Evolutionary conservation across 2,113 vertebrate species (phyloP).

Genomic region (Rafetus swinhoei): DNA sequence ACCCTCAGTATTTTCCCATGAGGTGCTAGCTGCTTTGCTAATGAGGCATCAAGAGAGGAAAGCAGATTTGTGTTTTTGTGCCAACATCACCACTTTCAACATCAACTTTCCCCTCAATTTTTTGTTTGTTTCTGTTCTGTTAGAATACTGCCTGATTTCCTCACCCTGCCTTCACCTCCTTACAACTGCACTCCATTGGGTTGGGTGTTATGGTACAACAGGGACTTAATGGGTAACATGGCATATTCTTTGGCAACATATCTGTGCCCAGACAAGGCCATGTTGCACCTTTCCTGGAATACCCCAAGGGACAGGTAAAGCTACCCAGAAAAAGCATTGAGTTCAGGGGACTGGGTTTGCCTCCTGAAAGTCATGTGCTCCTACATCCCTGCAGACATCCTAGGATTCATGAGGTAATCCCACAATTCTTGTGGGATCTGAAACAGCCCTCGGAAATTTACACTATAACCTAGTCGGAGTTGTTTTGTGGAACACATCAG

Average conservation of each 20-base stretch:
- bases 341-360: background rate
- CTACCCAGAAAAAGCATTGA: background rate
- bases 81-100: background rate
- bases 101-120: background rate
- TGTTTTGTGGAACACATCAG: background rate
- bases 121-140: background rate
- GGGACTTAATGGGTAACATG: background rate
- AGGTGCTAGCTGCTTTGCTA: background rate
- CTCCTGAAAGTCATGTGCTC: background rate
- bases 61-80: background rate
- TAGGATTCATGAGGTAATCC: background rate
- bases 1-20: background rate
- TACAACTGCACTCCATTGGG: background rate
- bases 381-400: background rate
- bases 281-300: background rate
- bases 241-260: rapidly evolving
- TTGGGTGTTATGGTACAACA: rapidly evolving
- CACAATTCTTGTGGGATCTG: background rate
- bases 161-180: background rate
- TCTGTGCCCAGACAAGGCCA: background rate
- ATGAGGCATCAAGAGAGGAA: background rate
- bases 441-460: background rate
- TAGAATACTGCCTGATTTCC: background rate
- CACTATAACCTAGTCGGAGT: background rate
- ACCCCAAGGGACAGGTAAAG: background rate